Base-by-base conservation (phyloP, 2,888 invertebrate species). In the Rotaria socialis region DNA sequence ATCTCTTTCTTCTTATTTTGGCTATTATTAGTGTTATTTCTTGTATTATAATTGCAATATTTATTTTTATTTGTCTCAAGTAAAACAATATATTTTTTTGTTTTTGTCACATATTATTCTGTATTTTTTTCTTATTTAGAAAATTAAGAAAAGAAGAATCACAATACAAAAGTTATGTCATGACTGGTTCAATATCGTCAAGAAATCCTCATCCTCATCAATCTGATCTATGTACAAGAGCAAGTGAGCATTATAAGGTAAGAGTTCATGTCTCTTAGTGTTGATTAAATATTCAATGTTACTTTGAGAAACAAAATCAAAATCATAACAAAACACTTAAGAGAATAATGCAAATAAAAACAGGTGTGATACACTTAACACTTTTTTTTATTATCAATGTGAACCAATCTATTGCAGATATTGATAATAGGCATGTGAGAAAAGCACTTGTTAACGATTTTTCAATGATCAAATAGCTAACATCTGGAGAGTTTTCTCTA, bases 11-110 rank as follows among this genome's bases (percentile, higher is more conserved):
- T 47, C n/a, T 80, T 4, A 47, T 80, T n/a, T 47, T 80, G n/a
- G 47, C 80, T 10, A 22, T 43, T 10, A 80, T 80, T 47, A 80
- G 80, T 80, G 47, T 80, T 80, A 80, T 80, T 47, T 80, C 43
- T 80, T 80, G 80, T 80, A 80, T 80, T 80, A 80, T 80, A 19
- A 80, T 80, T 80, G 80, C 80, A 6, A 80, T 47, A 80, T 80
- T 47, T 47, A 80, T 80, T 80, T 80, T 80, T n/a, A 22, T 80
- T 47, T 80, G 80, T 80, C 43, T 80, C 22, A 80, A 47, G 80
- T 80, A 47, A 19, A 55, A 22, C 11, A 52, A 11, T 6, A 35
- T 1, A 52, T 55, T 22, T 55, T 55, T 14, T 55, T 7, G 5
- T 55, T 55, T 22, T 22, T 1, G 3, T 22, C 52, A 16, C 11